Evolutionary conservation across 1,140 invertebrate species (phyloP).

Genomic region (Eufriesea mexicana): DNA sequence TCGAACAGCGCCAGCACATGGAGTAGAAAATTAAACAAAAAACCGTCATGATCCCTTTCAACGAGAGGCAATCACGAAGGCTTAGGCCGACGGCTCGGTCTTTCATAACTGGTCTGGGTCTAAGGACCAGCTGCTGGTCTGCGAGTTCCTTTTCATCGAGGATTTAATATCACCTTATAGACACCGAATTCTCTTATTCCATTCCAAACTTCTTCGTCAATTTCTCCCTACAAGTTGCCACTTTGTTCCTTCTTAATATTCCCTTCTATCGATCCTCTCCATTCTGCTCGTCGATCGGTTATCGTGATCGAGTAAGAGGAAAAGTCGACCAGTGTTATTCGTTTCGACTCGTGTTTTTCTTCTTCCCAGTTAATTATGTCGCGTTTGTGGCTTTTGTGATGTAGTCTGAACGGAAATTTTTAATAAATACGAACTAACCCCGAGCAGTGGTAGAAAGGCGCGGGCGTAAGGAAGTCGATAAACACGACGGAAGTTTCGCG

Average conservation of each 20-base stretch:
- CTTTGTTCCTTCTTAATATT: constrained; percentile 38
- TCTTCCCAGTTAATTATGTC: no score
- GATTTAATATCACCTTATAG: constrained; percentile 68
- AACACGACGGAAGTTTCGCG: constrained; percentile 29
- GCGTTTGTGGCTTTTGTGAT: no score
- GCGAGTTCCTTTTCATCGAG: constrained; percentile 67
- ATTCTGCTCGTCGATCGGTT: neutral
- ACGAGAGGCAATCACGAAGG: constrained; percentile 68
- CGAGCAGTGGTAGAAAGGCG: neutral
- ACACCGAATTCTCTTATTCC: constrained; percentile 57
- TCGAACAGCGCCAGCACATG: constrained; percentile 15
- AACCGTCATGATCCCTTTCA: constrained; percentile 67
- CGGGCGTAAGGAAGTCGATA: constrained; percentile 46
- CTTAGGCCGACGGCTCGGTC: constrained; percentile 51
- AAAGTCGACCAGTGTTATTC: neutral
- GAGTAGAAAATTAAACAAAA: constrained; percentile 71
- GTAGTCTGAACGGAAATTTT: no score
- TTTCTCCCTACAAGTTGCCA: neutral
- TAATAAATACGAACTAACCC: neutral
- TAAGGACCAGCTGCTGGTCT: constrained; percentile 49
- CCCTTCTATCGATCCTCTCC: neutral
- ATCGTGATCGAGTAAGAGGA: neutral
- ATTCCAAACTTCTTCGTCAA: constrained; percentile 19
- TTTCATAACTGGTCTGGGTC: constrained; percentile 57
- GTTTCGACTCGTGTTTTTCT: no score